Base-by-base conservation (phyloP, 2,888 invertebrate species). In the Auanema freiburgensis region DNA sequence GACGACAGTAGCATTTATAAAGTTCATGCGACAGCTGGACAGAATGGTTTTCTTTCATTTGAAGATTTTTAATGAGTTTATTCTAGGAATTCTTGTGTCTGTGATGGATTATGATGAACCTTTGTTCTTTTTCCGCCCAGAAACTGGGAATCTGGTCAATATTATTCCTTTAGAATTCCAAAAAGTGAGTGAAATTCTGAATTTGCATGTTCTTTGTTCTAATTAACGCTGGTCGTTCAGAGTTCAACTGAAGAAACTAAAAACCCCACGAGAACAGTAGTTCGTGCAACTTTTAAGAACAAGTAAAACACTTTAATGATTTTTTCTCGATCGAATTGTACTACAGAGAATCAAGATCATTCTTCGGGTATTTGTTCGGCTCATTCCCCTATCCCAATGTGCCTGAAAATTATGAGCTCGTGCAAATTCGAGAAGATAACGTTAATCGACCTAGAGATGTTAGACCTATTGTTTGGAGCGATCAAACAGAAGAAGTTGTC, bases 121-220 rank as follows among this genome's bases (percentile, higher is more conserved):
- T 2, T 51, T 71, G 43, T 73, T 73, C 54, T 73, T 60, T 33
- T 73, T 73, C 60, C 60, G 65, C 52, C 73, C 70, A 16, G 58
- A 66, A 6, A 58, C 67, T 41, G 70, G 70, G 0, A 66, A 63
- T 40, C 59, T 73, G 44, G 67, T 65, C 6, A 73, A 73, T 54
- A 66, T 73, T 2, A 66, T 57, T 10, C 57, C 51, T n/a, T 21
- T 63, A 18, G 21, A 18, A 23, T 58, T 33, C 23, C 49, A 53
- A 8, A 58, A 49, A 21, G 62, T 57, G 10, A 46, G 46, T 5
- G 21, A 46, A 46, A 5, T 5, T 21, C 10, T 46, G 46, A 46
- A 5, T 10, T 46, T 21, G 3, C 4, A 46, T 5, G 5, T 5
- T 3, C 21, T 5, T 16, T 21, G 46, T 46, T 46, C 46, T 6